A percentile compares a stretch with the other conserved stretches of the same genome.
Conservation (phyloP, 2,113 vertebrate genomes). For the Lethenteron reissneri region DNA sequence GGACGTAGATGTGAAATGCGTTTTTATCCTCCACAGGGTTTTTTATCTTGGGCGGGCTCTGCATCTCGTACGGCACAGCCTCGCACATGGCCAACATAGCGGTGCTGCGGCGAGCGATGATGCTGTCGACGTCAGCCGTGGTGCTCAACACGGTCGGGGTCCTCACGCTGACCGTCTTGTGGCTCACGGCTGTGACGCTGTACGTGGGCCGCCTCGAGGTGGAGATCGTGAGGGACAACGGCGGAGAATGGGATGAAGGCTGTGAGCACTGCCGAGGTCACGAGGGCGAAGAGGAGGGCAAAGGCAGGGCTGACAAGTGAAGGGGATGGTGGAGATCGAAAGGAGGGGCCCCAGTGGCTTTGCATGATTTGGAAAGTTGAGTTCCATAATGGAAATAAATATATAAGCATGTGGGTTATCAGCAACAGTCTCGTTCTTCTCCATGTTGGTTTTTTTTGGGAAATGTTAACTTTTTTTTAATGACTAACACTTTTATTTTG, state of each 20-base stretch:
- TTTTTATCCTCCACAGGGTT: slow-evolving; percentile 28
- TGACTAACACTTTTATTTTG: too few species aligned
- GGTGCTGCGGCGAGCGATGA: slow-evolving; percentile 38
- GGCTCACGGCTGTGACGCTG: slow-evolving; percentile 58
- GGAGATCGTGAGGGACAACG: slow-evolving; percentile 40
- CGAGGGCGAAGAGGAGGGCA: slow-evolving; percentile 12
- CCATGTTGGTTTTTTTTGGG: too few species aligned
- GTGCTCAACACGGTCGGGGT: slow-evolving; percentile 29
- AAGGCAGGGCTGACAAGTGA: slow-evolving; percentile 16
- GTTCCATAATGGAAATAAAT: too few species aligned
- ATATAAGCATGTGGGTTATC: too few species aligned
- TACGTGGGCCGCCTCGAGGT: slow-evolving; percentile 58
- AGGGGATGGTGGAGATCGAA: slow-evolving; percentile 7
- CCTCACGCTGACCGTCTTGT: slow-evolving; percentile 29
- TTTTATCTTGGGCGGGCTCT: slow-evolving; percentile 50
- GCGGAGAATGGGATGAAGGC: slow-evolving; percentile 21
- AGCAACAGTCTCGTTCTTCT: too few species aligned
- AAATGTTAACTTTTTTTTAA: too few species aligned
- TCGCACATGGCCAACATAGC: slow-evolving; percentile 42
- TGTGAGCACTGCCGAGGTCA: slow-evolving; percentile 17
- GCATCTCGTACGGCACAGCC: slow-evolving; percentile 37
- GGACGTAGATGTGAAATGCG: too few species aligned
- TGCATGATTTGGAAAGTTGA: too few species aligned
- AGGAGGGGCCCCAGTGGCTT: too few species aligned
- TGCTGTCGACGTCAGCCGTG: slow-evolving; percentile 31